Evolutionary conservation across 2,113 vertebrate genomes (phyloP).

Genomic region (Ophiodon elongatus): DNA sequence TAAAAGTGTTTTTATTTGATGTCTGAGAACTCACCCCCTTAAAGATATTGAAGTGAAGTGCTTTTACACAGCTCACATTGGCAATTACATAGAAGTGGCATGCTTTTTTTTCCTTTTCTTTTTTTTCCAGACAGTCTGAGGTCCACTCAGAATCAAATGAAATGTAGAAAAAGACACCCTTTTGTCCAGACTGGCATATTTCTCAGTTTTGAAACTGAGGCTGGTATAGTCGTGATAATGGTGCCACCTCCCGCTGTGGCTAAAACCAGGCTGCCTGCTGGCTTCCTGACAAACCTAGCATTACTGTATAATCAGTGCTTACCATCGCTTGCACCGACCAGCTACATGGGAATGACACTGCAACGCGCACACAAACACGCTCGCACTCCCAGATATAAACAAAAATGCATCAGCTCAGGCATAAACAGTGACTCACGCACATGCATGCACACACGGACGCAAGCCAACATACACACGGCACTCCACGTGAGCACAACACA

Average conservation of each 20-base stretch:
- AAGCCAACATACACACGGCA: conserved; percentile 11
- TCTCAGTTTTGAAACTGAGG: conserved; percentile 61
- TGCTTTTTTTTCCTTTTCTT: neutral
- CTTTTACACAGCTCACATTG: conserved; percentile 23
- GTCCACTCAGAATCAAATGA: conserved; percentile 44
- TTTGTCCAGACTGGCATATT: conserved; percentile 60
- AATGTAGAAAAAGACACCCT: conserved; percentile 30
- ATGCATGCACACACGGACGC: neutral
- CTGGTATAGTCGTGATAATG: conserved; percentile 68
- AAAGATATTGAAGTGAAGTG: conserved; percentile 16
- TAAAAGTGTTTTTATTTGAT: conserved; percentile 2
- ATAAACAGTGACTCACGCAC: conserved; percentile 27
- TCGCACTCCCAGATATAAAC: conserved; percentile 21
- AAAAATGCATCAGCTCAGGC: conserved; percentile 40
- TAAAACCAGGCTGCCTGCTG: conserved; percentile 80
- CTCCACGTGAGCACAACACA: conserved; percentile 32
- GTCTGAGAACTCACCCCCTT: conserved; percentile 1
- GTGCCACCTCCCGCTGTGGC: conserved; percentile 65
- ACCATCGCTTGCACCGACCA: conserved; percentile 59
- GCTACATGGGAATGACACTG: conserved; percentile 24
- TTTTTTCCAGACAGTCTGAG: conserved; percentile 30
- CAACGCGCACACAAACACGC: conserved; percentile 1
- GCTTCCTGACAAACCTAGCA: conserved; percentile 78
- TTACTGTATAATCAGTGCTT: conserved; percentile 78
- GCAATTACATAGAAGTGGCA: conserved; percentile 34